Conservation (phyloP, 1,140 invertebrate genomes). For the Epicauta chinensis region DNA sequence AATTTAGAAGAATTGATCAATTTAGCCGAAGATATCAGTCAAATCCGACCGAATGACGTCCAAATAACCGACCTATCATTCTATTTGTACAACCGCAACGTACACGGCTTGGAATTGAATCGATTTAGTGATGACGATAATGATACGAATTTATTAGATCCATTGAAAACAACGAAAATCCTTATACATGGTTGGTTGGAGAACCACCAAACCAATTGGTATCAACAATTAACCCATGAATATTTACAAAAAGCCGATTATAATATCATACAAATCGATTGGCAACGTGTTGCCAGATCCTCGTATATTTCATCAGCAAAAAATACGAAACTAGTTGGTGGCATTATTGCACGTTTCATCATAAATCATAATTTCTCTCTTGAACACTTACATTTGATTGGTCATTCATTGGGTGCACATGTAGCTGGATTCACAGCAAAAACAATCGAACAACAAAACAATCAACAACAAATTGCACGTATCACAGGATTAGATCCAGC, state of each 20-base stretch:
- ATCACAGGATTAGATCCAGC: constrained; percentile 68
- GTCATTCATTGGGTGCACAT: constrained; percentile 56
- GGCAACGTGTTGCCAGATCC: constrained; percentile 39
- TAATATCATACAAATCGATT: constrained; percentile 60
- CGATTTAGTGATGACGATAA: too few species aligned
- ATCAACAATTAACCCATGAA: constrained; percentile 43
- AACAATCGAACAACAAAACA: constrained; percentile 17
- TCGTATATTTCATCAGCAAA: constrained; percentile 13
- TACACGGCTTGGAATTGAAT: too few species aligned
- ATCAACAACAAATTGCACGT: constrained; percentile 49
- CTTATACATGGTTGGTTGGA: constrained; percentile 68
- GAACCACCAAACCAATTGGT: constrained; percentile 39
- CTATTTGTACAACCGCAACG: too few species aligned
- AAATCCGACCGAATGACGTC: constrained; percentile 44
- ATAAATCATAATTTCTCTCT: constrained; percentile 24
- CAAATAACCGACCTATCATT: constrained; percentile 44
- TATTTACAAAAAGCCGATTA: constrained; percentile 47
- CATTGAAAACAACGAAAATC: constrained; percentile 50
- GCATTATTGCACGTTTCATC: constrained; percentile 40
- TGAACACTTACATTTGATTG: constrained; percentile 48
- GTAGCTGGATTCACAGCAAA: constrained; percentile 51
- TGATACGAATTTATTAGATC: too few species aligned
- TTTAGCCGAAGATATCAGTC: constrained; percentile 41
- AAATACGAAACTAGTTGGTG: constrained; percentile 17
- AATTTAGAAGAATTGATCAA: neutral